Base-by-base conservation (phyloP, 1,140 invertebrate species). In the Procambarus clarkii region DNA sequence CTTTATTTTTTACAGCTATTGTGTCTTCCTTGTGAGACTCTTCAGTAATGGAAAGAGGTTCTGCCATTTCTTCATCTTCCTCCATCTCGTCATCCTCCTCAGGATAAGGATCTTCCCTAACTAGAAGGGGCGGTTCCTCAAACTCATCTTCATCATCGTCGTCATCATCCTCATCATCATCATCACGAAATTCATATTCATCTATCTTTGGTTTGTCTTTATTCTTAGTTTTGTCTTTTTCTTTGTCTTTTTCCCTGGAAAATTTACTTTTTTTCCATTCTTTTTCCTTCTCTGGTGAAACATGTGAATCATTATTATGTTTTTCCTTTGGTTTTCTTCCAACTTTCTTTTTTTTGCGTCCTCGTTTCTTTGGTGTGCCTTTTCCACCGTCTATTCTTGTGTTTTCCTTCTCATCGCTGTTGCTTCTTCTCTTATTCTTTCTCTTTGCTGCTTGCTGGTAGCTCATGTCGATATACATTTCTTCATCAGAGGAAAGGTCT, bases 401-500 rank as follows among this genome's bases (percentile, higher is more conserved):
- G 24, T 89, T 91, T 48, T 93, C 92, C 46, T 93, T 93, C 45
- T 93, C 92, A 46, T 93, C 92, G 34, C 86, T 89, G 71, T 88
- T 92, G 24, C 71, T 92, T 81, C 90, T 91, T 71, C 85, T 86
- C 50, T 91, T 90, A n/a, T 87, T 91, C 89, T 93, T 93, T 85
- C 91, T 91, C 54, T 84, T 91, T 24, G 91, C 48, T 82, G 91
- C 71, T 44, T 93, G 92, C 80, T 93, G 90, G 82, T 93, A 93
- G 58, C 91, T 93, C 92, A 91, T 91, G 71, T 94, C 94, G 54
- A 94, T 94, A 84, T 93, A 94, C 69, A 94, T 94, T 92, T 94
- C 94, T 91, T 94, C 95, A 93, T 98, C 97, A 58, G 97, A 97
- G 2, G 97, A 97, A 48, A 96, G 96, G 88, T 97, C 96, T 83